Evolutionary conservation across 2,888 invertebrate genomes (phyloP).

Genomic region (Schrankia costaestrigalis): DNA sequence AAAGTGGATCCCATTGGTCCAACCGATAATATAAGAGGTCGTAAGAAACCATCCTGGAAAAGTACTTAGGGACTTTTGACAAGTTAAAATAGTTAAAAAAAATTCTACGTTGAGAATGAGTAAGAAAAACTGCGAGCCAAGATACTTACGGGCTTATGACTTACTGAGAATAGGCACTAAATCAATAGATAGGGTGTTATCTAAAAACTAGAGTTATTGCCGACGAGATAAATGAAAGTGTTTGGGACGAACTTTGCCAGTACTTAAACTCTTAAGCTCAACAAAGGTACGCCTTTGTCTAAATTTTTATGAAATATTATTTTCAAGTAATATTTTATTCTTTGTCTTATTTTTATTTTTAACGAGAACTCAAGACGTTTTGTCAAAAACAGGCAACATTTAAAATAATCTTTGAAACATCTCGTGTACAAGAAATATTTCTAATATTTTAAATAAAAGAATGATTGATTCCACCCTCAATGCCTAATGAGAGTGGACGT

Average conservation of each 20-base stretch:
- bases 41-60: conserved; percentile 30
- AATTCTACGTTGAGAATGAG: conserved; percentile 3
- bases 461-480: conserved; percentile 49
- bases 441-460: conserved; percentile 31
- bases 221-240: conserved; percentile 37
- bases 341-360: neutral
- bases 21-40: conserved; percentile 36
- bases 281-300: conserved; percentile 2
- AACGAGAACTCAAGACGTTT: neutral
- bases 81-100: conserved; percentile 16
- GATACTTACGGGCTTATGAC: conserved; percentile 31
- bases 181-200: conserved; percentile 43
- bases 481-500: conserved; percentile 53
- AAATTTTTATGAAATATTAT: neutral
- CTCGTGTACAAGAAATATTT: conserved; percentile 9
- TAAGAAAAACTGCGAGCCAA: conserved; percentile 19
- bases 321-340: too few relatives aligned
- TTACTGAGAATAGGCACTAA: conserved; percentile 35
- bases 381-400: neutral
- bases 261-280: conserved; percentile 11
- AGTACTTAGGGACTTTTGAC: conserved; percentile 16
- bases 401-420: conserved; percentile 2
- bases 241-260: conserved; percentile 15
- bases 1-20: conserved; percentile 38
- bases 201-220: conserved; percentile 39